phyloP scores from a whole-genome alignment of 2,888 invertebrate genomes.

The Andrena fulva region DNA sequence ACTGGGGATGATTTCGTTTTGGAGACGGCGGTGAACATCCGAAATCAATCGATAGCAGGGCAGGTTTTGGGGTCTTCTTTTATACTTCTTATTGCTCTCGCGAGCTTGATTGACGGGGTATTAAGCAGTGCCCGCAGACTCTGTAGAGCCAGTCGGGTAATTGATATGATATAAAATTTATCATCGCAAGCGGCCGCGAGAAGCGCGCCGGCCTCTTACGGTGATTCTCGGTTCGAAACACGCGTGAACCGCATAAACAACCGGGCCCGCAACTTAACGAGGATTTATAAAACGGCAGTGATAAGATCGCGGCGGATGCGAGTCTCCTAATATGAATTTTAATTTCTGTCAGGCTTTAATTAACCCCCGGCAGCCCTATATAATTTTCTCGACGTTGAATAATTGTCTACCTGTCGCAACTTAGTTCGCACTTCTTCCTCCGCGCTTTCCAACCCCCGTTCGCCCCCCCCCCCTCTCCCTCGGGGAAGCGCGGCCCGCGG shows the following conservation, averaged over 20 bases:
- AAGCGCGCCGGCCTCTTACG: background rate
- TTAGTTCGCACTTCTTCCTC: slow-evolving; percentile 59
- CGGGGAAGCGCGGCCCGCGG: slow-evolving; percentile 23
- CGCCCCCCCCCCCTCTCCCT: background rate
- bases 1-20: no score
- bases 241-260: slow-evolving; percentile 48
- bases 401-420: slow-evolving; percentile 72
- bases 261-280: slow-evolving; percentile 23
- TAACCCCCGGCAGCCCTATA: slow-evolving; percentile 64
- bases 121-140: slow-evolving; percentile 6
- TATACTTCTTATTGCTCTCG: background rate
- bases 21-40: no score
- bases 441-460: background rate
- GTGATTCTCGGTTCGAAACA: slow-evolving; percentile 2
- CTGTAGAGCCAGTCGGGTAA: slow-evolving; percentile 19
- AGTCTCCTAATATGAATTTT: slow-evolving; percentile 63
- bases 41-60: slow-evolving; percentile 1
- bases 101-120: slow-evolving; percentile 21
- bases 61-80: background rate
- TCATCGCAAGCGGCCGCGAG: background rate
- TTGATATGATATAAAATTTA: slow-evolving; percentile 29
- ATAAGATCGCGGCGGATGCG: slow-evolving; percentile 49
- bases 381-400: slow-evolving; percentile 71
- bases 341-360: slow-evolving; percentile 71
- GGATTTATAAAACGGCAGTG: slow-evolving; percentile 56